Evolutionary conservation across 2,888 invertebrate species (phyloP), one percentile per base, ranked within the genome.

Genomic region (Drosophila antonietae): DNA sequence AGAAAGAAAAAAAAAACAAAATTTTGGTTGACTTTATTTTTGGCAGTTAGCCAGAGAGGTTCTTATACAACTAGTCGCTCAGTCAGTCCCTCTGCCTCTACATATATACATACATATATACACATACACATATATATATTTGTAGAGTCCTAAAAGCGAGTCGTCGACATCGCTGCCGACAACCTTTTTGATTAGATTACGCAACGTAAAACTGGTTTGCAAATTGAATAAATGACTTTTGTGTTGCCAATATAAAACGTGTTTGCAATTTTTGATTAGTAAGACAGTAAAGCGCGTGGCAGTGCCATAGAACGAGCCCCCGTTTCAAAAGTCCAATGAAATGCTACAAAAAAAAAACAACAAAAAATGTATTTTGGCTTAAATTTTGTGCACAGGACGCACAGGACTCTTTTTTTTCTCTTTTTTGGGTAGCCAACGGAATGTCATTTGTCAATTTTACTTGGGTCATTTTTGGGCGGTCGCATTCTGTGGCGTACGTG

Each of bases 181-280:
- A 58, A 73, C 71, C 88, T 85, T 82, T 87, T 84, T 84, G 88
- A 84, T 84, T 87, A 84, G 88, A 84, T 84, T 84, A 84, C 84
- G 88, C 83, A 88, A 86, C 80, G 84, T 81, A 78, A 86, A 86
- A 86, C 85, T 86, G 85, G 86, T 88, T 88, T 78, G 88, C 88
- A 86, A 86, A 86, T 86, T 86, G 86, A 86, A 86, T 86, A 86
- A 86, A 88, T 88, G 86, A 86, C 86, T 86, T 88, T 88, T 86
- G 86, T 83, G 86, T 75, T 86, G 86, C 88, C 86, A 86, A 86
- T 86, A 88, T 86, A 88, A 86, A 88, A 86, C 86, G 86, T 88
- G 86, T 86, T 80, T 83, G 82, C 86, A 68, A 86, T 86, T 87
- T 84, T 88, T 84, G 84, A 84, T 84, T 84, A 84, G 81, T 73